Evolutionary conservation across 1,140 invertebrate species (phyloP).

Genomic region (Augochlora pura): DNA sequence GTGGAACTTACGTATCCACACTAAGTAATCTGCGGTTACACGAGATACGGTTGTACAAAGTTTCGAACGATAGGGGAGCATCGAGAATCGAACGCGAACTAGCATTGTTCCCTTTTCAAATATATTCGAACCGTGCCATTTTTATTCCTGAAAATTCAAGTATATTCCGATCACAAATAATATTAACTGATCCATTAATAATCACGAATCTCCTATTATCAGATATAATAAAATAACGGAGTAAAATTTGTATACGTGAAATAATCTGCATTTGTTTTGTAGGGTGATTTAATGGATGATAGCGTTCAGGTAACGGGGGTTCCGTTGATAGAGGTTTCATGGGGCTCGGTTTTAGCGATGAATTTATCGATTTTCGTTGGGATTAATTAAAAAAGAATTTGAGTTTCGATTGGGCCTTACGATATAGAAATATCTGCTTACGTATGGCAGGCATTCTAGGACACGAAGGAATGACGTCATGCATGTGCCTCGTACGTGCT

Average conservation of each 20-base stretch:
- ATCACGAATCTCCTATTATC: no score
- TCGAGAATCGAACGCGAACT: neutral
- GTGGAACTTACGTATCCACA: neutral
- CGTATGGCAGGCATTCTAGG: conserved; percentile 47
- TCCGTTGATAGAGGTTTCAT: no score
- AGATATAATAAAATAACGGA: no score
- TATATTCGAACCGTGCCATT: neutral
- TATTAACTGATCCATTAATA: no score
- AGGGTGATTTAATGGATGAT: no score
- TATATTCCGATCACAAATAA: no score
- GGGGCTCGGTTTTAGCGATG: no score
- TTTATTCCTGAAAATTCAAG: no score
- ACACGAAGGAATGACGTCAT: conserved; percentile 47
- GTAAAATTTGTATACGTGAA: no score
- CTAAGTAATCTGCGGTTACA: neutral
- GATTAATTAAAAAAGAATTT: conserved; percentile 40
- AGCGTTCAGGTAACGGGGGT: no score
- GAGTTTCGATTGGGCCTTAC: conserved; percentile 33
- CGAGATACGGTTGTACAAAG: neutral
- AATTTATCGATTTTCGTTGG: neutral
- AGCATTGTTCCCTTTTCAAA: neutral
- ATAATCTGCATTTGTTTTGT: no score
- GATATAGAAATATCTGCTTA: conserved; percentile 53
- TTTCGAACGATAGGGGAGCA: neutral
- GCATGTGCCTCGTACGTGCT: conserved; percentile 45